phyloP scores from a whole-genome alignment of 2,113 vertebrate species.

The Melospiza melodia region DNA sequence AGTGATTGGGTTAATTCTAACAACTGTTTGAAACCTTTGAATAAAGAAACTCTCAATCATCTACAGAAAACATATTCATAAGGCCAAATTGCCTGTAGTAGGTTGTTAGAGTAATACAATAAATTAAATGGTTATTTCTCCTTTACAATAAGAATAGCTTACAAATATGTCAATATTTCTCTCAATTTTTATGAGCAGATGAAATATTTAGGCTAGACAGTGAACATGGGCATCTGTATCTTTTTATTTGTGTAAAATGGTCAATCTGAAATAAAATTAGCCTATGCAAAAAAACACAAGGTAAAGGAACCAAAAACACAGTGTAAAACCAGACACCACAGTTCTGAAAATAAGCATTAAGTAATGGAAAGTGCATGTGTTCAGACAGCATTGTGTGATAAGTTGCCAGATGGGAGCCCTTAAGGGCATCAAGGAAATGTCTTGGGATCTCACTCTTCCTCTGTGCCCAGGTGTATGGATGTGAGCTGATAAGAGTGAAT shows the following conservation, averaged over 20 bases:
- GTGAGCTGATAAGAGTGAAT: background rate
- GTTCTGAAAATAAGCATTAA: background rate
- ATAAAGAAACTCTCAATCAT: background rate
- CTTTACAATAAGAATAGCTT: background rate
- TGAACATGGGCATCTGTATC: background rate
- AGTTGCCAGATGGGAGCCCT: background rate
- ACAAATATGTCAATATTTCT: slow-evolving; percentile 6
- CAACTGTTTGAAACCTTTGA: background rate
- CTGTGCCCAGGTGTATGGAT: background rate
- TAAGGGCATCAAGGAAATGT: background rate
- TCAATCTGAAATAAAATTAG: background rate
- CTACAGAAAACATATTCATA: background rate
- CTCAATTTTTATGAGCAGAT: background rate
- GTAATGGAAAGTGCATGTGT: background rate
- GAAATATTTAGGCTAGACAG: background rate
- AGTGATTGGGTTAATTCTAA: background rate
- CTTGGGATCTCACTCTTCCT: background rate
- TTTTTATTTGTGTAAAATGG: background rate
- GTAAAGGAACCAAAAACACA: background rate
- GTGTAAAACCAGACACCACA: background rate
- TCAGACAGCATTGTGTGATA: background rate
- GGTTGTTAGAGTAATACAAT: background rate
- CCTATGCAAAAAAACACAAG: background rate
- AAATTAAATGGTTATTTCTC: slow-evolving; percentile 23
- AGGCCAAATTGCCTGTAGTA: slow-evolving; percentile 12